These are phyloP conservation scores for Salticus scenicus DNA, from an alignment of 2,888 invertebrate species.

Conservation along the genomic window DNA sequence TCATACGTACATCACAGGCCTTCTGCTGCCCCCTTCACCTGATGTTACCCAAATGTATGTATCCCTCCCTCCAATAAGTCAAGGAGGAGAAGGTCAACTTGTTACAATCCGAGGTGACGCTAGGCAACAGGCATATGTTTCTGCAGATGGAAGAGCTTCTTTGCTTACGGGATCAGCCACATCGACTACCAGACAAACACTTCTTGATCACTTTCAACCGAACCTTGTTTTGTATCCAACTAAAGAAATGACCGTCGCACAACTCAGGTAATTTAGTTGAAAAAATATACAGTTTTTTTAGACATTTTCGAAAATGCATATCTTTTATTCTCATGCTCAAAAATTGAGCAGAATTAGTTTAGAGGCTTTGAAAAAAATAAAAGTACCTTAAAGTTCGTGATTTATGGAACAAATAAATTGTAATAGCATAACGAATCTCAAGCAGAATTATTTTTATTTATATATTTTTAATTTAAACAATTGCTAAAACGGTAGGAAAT, in stretches of 20 bases:
- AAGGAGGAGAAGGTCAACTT: constrained; percentile 50
- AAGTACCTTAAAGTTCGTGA: too few relatives aligned
- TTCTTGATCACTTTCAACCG: constrained; percentile 44
- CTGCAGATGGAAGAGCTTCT: constrained; percentile 28
- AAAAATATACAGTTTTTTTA: too few relatives aligned
- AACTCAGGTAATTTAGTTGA: constrained; percentile 43
- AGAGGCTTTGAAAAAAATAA: too few relatives aligned
- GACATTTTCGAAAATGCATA: too few relatives aligned
- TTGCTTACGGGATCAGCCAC: constrained; percentile 5
- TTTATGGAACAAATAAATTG: too few relatives aligned
- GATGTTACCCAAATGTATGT: constrained; percentile 38
- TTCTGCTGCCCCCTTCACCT: constrained; percentile 61
- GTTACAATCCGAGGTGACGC: constrained; percentile 39
- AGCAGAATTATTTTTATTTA: too few relatives aligned
- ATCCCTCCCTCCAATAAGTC: constrained; percentile 57
- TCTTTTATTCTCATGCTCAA: too few relatives aligned
- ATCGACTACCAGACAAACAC: background rate
- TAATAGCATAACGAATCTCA: too few relatives aligned
- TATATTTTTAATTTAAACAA: too few relatives aligned
- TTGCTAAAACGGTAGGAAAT: too few relatives aligned
- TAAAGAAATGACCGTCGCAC: constrained; percentile 48
- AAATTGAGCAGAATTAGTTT: too few relatives aligned
- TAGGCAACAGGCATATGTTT: constrained; percentile 40
- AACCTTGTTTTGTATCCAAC: constrained; percentile 62
- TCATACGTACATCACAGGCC: constrained; percentile 71